Percentiles rank a stretch among this genome's conserved stretches.
Conservation (phyloP, 2,797 vertebrate species). For the Pseudopleuronectes americanus region DNA sequence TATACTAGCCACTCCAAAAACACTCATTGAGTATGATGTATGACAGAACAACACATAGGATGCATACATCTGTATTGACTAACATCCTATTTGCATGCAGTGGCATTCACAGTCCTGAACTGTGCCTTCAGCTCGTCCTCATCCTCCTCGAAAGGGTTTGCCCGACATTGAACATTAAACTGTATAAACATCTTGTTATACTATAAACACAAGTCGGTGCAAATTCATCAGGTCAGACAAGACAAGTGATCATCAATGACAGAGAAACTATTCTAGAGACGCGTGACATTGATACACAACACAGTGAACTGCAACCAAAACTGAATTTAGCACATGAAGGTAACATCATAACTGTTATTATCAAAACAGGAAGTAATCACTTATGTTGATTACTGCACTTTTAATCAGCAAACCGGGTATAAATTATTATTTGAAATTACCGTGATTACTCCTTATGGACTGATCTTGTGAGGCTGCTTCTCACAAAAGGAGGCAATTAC, state of each 20-base stretch:
- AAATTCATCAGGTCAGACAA: constrained; percentile 46
- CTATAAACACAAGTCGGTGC: constrained; percentile 49
- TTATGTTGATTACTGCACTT: constrained; percentile 55
- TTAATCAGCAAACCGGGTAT: constrained; percentile 40
- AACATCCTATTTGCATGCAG: constrained; percentile 54
- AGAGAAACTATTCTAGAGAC: constrained; percentile 45
- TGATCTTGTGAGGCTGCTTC: constrained; percentile 39
- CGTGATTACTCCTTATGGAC: constrained; percentile 67
- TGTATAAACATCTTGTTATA: constrained; percentile 52
- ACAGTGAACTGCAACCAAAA: constrained; percentile 49
- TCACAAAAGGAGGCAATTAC: constrained; percentile 22
- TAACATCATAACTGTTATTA: constrained; percentile 55
- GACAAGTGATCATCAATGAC: constrained; percentile 32
- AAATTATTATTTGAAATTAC: constrained; percentile 59
- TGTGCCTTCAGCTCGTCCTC: constrained; percentile 8
- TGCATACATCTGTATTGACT: constrained; percentile 40
- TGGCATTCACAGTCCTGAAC: constrained; percentile 1
- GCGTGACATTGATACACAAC: constrained; percentile 51
- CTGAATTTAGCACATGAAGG: constrained; percentile 18
- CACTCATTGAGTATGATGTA: neutral
- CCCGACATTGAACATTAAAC: constrained; percentile 5
- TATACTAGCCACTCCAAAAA: neutral
- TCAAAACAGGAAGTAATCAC: constrained; percentile 58
- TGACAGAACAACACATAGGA: constrained; percentile 29
- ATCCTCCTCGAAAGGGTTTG: constrained; percentile 13